Evolutionary conservation across 2,113 vertebrate species (phyloP).

Genomic region (Cheilinus undulatus): DNA sequence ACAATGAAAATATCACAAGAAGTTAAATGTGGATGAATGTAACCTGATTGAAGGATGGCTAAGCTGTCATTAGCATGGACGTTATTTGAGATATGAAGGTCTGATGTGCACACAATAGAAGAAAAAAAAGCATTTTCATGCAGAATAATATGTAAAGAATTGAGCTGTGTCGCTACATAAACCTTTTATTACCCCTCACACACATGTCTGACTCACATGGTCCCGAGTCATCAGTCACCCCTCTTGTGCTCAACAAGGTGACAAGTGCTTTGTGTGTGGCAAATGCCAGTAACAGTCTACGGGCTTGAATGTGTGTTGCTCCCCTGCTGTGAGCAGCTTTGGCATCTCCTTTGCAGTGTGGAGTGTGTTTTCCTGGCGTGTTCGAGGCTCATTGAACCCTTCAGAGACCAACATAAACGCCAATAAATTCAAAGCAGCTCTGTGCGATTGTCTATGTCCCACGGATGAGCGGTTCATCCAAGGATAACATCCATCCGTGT

Average conservation of each 20-base stretch:
- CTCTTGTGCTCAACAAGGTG: conserved; percentile 44
- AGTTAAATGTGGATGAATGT: neutral
- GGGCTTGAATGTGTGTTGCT: conserved; percentile 32
- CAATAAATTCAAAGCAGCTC: conserved; percentile 60
- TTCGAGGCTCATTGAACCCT: conserved; percentile 42
- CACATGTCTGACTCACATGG: conserved; percentile 14
- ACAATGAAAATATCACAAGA: neutral
- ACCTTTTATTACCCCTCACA: conserved; percentile 24
- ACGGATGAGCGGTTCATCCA: conserved; percentile 62
- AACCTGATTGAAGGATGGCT: neutral
- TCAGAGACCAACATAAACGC: conserved; percentile 36
- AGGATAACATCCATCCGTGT: conserved; percentile 62
- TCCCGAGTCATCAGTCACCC: conserved; percentile 42
- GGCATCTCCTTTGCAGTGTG: conserved; percentile 32
- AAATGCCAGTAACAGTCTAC: conserved; percentile 38
- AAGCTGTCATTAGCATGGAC: neutral
- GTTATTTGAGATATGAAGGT: neutral
- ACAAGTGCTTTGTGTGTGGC: conserved; percentile 32
- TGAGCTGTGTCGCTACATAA: neutral
- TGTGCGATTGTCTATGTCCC: conserved; percentile 34
- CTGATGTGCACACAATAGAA: neutral
- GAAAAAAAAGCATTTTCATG: neutral
- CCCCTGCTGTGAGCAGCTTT: conserved; percentile 14
- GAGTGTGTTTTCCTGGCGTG: conserved; percentile 29
- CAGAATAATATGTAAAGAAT: conserved; percentile 2